These are phyloP conservation scores for Hippocampus mohnikei DNA, from an alignment of 2,113 vertebrate genomes.

Conservation along the genomic window DNA sequence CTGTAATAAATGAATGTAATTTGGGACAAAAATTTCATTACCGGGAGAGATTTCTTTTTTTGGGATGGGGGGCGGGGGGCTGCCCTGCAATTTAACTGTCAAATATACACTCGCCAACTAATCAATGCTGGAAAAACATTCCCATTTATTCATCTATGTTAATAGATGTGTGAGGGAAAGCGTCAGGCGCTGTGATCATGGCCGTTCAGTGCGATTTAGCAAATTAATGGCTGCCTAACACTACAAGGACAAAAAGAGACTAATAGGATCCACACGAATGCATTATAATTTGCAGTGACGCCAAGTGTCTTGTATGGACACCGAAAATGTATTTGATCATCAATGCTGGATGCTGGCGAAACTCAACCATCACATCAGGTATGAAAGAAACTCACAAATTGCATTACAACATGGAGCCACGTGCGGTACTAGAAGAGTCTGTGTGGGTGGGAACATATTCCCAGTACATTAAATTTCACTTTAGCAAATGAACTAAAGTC, in stretches of 20 bases:
- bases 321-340: slow-evolving; percentile 67
- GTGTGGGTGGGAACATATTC: slow-evolving; percentile 7
- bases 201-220: slow-evolving; percentile 91
- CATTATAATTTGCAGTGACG: slow-evolving; percentile 63
- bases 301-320: slow-evolving; percentile 54
- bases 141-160: slow-evolving; percentile 98
- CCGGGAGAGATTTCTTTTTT: slow-evolving; percentile 83
- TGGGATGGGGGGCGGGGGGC: slow-evolving; percentile 19
- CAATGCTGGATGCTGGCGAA: slow-evolving; percentile 38
- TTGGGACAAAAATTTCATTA: slow-evolving; percentile 98
- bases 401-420: slow-evolving; percentile 9
- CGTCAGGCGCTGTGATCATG: slow-evolving; percentile 88
- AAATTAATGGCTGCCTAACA: slow-evolving; percentile 94
- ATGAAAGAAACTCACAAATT: slow-evolving; percentile 35
- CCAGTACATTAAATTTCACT: slow-evolving; percentile 16
- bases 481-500: slow-evolving; percentile 8
- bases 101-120: slow-evolving; percentile 91
- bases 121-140: slow-evolving; percentile 95
- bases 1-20: slow-evolving; percentile 99
- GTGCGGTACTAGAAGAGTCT: slow-evolving; percentile 10
- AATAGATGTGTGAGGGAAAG: slow-evolving; percentile 95
- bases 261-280: slow-evolving; percentile 76
- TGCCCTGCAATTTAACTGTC: slow-evolving; percentile 99
- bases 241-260: slow-evolving; percentile 85
- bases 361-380: slow-evolving; percentile 24